phyloP scores from a whole-genome alignment of 1,140 invertebrate species.

The Trinorchestia longiramus region DNA sequence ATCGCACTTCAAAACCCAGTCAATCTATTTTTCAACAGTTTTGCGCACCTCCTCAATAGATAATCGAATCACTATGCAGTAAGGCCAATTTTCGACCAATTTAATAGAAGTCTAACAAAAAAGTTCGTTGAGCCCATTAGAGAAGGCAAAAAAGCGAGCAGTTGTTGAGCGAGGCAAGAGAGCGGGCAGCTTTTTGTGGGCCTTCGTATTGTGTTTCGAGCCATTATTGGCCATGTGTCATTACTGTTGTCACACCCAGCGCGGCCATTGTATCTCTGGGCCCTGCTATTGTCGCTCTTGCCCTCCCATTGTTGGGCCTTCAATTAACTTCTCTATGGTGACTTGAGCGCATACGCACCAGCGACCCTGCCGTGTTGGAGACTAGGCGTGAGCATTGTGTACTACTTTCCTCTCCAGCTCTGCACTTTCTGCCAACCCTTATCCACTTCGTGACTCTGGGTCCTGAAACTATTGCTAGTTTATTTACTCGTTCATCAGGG shows the following conservation, averaged over 20 bases:
- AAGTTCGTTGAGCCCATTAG: slow-evolving; percentile 35
- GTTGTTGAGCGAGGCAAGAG: slow-evolving; percentile 42
- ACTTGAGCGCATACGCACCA: background rate
- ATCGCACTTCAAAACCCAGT: slow-evolving; percentile 4
- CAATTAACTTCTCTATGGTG: slow-evolving; percentile 47
- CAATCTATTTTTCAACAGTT: background rate
- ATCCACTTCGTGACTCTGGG: too few relatives aligned
- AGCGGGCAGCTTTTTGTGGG: background rate
- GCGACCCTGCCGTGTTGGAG: background rate
- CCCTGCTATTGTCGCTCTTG: slow-evolving; percentile 5
- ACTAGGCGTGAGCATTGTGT: background rate
- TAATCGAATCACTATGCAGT: slow-evolving; percentile 33
- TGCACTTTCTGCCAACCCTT: background rate
- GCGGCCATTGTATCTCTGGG: slow-evolving; percentile 16
- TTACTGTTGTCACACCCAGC: slow-evolving; percentile 53
- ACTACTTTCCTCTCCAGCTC: background rate
- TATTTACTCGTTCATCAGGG: background rate
- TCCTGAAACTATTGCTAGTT: background rate
- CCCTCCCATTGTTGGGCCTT: slow-evolving; percentile 43
- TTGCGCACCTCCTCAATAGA: background rate
- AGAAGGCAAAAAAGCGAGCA: slow-evolving; percentile 32
- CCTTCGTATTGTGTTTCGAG: slow-evolving; percentile 33
- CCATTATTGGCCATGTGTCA: slow-evolving; percentile 47
- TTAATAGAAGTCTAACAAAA: slow-evolving; percentile 10
- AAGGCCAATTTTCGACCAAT: slow-evolving; percentile 40